Evolutionary conservation across 2,888 invertebrate genomes (phyloP).

Genomic region (Noctua fimbriata): DNA sequence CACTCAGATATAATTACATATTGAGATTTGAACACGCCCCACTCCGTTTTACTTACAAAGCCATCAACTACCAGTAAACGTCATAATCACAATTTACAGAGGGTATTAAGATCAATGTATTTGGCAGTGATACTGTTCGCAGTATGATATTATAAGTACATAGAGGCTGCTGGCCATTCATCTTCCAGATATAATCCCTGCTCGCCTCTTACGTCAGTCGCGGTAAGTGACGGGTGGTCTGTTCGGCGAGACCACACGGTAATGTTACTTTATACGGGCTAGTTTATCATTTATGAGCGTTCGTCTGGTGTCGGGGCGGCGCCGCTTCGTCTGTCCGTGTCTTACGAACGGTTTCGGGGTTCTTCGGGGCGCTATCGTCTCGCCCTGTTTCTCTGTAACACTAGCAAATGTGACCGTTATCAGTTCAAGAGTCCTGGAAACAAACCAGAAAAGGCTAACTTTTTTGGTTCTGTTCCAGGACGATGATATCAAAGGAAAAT

Average conservation of each 20-base stretch:
- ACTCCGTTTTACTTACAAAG: slow-evolving; percentile 22
- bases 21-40: slow-evolving; percentile 53
- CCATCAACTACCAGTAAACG: slow-evolving; percentile 3
- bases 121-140: slow-evolving; percentile 38
- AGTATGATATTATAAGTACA: slow-evolving; percentile 31
- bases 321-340: slow-evolving; percentile 78
- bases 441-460: slow-evolving; percentile 45
- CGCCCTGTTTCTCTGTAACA: slow-evolving; percentile 32
- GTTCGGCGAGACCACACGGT: slow-evolving; percentile 59
- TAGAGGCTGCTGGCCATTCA: slow-evolving; percentile 45
- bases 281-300: slow-evolving; percentile 81
- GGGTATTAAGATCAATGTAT: slow-evolving; percentile 26
- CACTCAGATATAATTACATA: slow-evolving; percentile 61
- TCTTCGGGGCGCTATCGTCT: slow-evolving; percentile 65
- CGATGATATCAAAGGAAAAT: slow-evolving; percentile 11
- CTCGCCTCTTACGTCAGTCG: slow-evolving; percentile 55
- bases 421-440: slow-evolving; percentile 45
- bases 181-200: slow-evolving; percentile 55
- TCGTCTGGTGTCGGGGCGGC: slow-evolving; percentile 77
- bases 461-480: slow-evolving; percentile 57
- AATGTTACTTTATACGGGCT: slow-evolving; percentile 68
- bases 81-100: slow-evolving; percentile 21
- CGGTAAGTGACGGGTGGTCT: slow-evolving; percentile 58
- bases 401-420: slow-evolving; percentile 42
- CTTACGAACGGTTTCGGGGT: slow-evolving; percentile 65